Evolutionary conservation across 2,113 vertebrate genomes (phyloP).

Genomic region (Upupa epops): DNA sequence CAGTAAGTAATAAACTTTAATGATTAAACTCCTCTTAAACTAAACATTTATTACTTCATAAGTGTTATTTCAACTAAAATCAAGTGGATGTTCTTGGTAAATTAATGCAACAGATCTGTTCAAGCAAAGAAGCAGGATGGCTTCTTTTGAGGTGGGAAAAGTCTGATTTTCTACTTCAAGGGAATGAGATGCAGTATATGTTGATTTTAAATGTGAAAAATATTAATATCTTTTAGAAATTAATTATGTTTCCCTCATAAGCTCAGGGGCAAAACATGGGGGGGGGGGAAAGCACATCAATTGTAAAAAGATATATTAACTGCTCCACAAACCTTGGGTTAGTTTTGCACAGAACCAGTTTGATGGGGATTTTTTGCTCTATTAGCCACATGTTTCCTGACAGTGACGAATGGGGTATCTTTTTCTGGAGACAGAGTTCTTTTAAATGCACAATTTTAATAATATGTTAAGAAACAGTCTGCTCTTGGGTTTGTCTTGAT

Average conservation of each 20-base stretch:
- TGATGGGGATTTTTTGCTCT: background rate
- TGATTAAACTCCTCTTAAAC: constrained; percentile 70
- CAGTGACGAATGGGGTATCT: background rate
- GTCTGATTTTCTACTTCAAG: background rate
- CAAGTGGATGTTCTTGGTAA: constrained; percentile 48
- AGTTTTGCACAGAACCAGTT: background rate
- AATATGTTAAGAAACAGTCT: background rate
- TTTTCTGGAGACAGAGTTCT: background rate
- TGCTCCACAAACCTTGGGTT: background rate
- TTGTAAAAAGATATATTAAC: background rate
- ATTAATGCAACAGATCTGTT: constrained; percentile 42
- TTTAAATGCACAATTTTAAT: background rate
- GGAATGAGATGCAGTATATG: background rate
- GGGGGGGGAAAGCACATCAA: background rate
- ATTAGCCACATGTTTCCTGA: background rate
- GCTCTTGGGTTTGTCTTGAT: rapidly evolving
- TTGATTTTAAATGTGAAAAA: background rate
- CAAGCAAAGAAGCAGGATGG: background rate
- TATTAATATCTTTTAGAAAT: background rate
- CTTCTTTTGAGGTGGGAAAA: background rate
- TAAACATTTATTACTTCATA: constrained; percentile 64
- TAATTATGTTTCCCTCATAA: background rate
- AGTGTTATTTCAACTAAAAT: constrained; percentile 64
- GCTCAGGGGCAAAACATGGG: background rate
- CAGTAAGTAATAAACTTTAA: constrained; percentile 62